These are phyloP conservation scores for Gordius sp. DNA, from an alignment of 2,888 invertebrate species.

Conservation along the genomic window DNA sequence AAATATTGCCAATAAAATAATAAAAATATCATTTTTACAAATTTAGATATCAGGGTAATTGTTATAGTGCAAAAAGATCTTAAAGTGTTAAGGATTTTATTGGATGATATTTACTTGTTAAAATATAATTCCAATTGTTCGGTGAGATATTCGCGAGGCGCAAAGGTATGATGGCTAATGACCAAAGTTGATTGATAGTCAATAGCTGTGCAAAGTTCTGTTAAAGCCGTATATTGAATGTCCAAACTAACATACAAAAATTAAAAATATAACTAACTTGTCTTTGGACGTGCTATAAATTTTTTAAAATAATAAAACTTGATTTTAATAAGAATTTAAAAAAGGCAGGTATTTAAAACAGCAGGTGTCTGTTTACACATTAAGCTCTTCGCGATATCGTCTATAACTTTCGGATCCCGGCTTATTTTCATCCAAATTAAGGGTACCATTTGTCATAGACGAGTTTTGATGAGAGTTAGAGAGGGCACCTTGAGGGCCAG, in stretches of 20 bases:
- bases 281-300: too few species aligned
- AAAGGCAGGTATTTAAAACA: too few species aligned
- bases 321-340: too few species aligned
- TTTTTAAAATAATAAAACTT: too few species aligned
- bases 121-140: conserved; percentile 63
- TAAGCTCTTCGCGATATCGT: conserved; percentile 75
- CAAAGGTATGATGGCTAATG: conserved; percentile 96
- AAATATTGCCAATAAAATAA: background rate
- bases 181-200: conserved; percentile 84
- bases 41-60: too few species aligned
- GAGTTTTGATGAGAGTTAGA: too few species aligned
- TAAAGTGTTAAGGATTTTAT: conserved; percentile 16
- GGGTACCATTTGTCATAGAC: too few species aligned
- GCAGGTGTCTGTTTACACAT: conserved; percentile 37
- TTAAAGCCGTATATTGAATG: conserved; percentile 41
- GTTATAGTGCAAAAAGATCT: background rate
- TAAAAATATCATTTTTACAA: background rate
- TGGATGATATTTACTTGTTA: conserved; percentile 26
- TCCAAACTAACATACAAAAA: conserved; percentile 40
- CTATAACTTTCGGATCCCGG: conserved; percentile 86
- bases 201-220: conserved; percentile 81
- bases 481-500: too few species aligned
- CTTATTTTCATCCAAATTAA: too few species aligned
- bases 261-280: background rate
- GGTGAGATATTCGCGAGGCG: conserved; percentile 79